These are phyloP conservation scores for Oasisia sp. DNA, from an alignment of 2,888 invertebrate genomes.

Conservation along the genomic window DNA sequence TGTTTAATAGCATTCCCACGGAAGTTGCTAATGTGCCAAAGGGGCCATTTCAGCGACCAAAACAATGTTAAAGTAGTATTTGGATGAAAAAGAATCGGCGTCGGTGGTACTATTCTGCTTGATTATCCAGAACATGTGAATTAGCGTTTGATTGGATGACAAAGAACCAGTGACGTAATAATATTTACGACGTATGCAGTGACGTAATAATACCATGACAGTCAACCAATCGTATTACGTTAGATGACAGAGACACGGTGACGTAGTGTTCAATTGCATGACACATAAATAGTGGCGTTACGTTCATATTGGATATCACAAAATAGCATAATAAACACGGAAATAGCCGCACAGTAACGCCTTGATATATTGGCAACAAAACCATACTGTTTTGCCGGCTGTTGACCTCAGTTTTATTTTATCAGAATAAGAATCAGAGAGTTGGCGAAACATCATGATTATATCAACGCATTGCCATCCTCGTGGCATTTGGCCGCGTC, in stretches of 20 bases:
- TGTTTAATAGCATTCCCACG: no score
- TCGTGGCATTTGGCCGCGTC: neutral
- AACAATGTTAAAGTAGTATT: no score
- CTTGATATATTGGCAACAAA: neutral
- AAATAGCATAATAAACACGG: neutral
- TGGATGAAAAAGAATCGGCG: no score
- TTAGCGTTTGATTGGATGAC: no score
- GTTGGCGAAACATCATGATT: slow-evolving; percentile 13
- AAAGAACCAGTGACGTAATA: no score
- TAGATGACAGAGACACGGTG: neutral
- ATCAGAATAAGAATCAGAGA: slow-evolving; percentile 17
- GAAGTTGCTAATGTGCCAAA: no score
- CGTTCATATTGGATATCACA: neutral
- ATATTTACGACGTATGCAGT: no score
- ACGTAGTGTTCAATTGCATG: neutral
- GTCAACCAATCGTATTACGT: neutral
- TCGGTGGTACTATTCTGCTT: no score
- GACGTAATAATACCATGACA: no score
- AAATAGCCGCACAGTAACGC: neutral
- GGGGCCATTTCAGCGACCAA: no score
- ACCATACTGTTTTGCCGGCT: neutral
- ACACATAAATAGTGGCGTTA: neutral
- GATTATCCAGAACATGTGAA: no score
- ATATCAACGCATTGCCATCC: neutral
- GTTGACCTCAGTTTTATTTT: neutral